Evolutionary conservation across 2,888 invertebrate species (phyloP).

Genomic region (Slavum lentiscoides): DNA sequence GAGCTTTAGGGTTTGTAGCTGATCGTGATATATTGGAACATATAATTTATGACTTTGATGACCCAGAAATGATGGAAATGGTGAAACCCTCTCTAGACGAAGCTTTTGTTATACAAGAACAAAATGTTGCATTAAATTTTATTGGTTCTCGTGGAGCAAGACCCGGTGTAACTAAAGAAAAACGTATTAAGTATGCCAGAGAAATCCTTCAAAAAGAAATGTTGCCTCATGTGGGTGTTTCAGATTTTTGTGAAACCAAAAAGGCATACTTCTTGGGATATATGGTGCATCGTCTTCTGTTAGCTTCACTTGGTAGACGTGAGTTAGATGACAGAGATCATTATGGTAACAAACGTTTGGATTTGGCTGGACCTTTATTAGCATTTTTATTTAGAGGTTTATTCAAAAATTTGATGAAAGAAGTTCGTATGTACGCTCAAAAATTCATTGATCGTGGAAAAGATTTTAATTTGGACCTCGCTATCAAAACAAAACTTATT

Average conservation of each 20-base stretch:
- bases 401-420: slow-evolving; percentile 94
- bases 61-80: slow-evolving; percentile 99
- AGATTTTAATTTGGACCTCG: slow-evolving; percentile 95
- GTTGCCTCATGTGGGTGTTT: slow-evolving; percentile 98
- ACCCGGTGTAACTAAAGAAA: slow-evolving; percentile 98
- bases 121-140: slow-evolving; percentile 97
- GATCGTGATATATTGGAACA: slow-evolving; percentile 99
- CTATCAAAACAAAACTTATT: slow-evolving; percentile 95
- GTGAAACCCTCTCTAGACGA: slow-evolving; percentile 98
- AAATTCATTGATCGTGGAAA: slow-evolving; percentile 99
- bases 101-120: slow-evolving; percentile 99
- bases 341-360: slow-evolving; percentile 97
- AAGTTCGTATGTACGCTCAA: slow-evolving; percentile 97
- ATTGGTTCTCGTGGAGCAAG: slow-evolving; percentile 96
- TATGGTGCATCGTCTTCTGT: slow-evolving; percentile 95
- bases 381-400: slow-evolving; percentile 96
- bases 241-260: slow-evolving; percentile 99
- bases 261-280: slow-evolving; percentile 98
- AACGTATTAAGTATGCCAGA: slow-evolving; percentile 97
- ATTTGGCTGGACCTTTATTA: slow-evolving; percentile 94
- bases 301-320: slow-evolving; percentile 92
- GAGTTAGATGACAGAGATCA: slow-evolving; percentile 99
- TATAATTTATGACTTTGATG: slow-evolving; percentile 99
- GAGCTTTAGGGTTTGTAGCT: slow-evolving; percentile 98
- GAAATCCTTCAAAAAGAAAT: slow-evolving; percentile 99